Percentiles rank a stretch among this genome's conserved stretches.
These are phyloP conservation scores for Drosophila cyrtoloma DNA, from an alignment of 2,888 invertebrate genomes.

Conservation along the genomic window DNA sequence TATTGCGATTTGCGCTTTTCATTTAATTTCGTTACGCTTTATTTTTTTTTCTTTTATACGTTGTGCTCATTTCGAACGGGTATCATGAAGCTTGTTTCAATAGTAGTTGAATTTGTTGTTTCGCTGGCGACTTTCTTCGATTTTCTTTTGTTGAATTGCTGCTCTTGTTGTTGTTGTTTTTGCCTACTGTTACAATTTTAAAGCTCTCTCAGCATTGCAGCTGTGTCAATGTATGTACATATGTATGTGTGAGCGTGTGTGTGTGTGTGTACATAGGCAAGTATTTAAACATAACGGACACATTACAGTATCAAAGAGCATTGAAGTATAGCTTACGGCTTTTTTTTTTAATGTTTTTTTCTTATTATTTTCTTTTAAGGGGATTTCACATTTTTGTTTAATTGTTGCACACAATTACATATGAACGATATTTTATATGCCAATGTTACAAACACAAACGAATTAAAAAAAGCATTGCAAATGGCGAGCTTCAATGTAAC, in stretches of 20 bases:
- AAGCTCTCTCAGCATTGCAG: slow-evolving; percentile 70
- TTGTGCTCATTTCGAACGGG: slow-evolving; percentile 74
- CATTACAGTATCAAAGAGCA: slow-evolving; percentile 75
- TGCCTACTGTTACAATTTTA: slow-evolving; percentile 76
- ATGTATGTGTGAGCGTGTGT: slow-evolving; percentile 12
- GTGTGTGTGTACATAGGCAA: slow-evolving; percentile 53
- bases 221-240: slow-evolving; percentile 51
- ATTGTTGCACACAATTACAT: slow-evolving; percentile 44
- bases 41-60: slow-evolving; percentile 46
- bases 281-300: slow-evolving; percentile 78
- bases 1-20: slow-evolving; percentile 70
- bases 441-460: slow-evolving; percentile 5
- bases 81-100: slow-evolving; percentile 71
- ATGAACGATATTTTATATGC: slow-evolving; percentile 16
- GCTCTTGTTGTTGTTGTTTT: slow-evolving; percentile 25
- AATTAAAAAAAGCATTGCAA: slow-evolving; percentile 12
- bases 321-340: slow-evolving; percentile 65
- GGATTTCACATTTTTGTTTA: slow-evolving; percentile 67
- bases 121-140: slow-evolving; percentile 75
- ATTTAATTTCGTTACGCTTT: slow-evolving; percentile 74
- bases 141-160: slow-evolving; percentile 48
- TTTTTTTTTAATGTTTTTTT: slow-evolving; percentile 54
- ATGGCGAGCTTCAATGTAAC: slow-evolving; percentile 60
- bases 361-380: slow-evolving; percentile 42
- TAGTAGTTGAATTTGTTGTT: slow-evolving; percentile 57